These are phyloP conservation scores for Exocentrus adspersus DNA, from an alignment of 2,888 invertebrate genomes.

Conservation along the genomic window DNA sequence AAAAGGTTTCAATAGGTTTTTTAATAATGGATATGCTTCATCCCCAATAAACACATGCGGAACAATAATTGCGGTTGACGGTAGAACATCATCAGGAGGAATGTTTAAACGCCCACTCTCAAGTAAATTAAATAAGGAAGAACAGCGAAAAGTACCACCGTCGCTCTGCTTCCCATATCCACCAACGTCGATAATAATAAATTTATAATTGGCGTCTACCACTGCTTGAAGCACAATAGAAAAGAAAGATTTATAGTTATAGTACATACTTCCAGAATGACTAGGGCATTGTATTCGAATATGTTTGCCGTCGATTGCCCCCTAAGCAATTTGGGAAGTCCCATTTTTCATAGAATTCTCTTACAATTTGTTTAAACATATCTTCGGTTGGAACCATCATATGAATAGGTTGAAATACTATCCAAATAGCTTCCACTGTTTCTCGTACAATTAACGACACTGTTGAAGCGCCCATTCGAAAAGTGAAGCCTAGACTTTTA, in stretches of 20 bases:
- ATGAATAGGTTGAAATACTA: slow-evolving; percentile 2
- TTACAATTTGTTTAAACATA: background rate
- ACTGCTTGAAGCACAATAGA: slow-evolving; percentile 22
- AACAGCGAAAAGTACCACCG: slow-evolving; percentile 5
- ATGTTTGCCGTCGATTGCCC: slow-evolving; percentile 32
- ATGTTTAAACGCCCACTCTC: background rate
- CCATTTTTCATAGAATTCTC: slow-evolving; percentile 8
- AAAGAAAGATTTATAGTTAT: slow-evolving; percentile 24
- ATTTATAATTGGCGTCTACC: slow-evolving; percentile 20
- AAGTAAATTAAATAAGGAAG: slow-evolving; percentile 1
- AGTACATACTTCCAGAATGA: slow-evolving; percentile 23
- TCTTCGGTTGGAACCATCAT: background rate
- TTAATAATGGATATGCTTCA: slow-evolving; percentile 14
- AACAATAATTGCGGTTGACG: background rate
- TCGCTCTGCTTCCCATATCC: slow-evolving; percentile 23
- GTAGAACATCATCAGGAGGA: slow-evolving; percentile 12
- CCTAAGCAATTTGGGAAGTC: slow-evolving; percentile 31
- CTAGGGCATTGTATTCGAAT: slow-evolving; percentile 20
- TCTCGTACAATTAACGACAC: background rate
- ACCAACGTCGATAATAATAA: slow-evolving; percentile 19
- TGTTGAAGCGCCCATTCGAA: background rate
- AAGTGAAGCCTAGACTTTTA: background rate
- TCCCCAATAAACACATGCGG: slow-evolving; percentile 15
- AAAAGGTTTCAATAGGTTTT: slow-evolving; percentile 12
- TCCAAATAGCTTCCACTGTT: background rate